Conservation (phyloP, 2,113 vertebrate genomes). For the Rhabdomys dilectus region DNA sequence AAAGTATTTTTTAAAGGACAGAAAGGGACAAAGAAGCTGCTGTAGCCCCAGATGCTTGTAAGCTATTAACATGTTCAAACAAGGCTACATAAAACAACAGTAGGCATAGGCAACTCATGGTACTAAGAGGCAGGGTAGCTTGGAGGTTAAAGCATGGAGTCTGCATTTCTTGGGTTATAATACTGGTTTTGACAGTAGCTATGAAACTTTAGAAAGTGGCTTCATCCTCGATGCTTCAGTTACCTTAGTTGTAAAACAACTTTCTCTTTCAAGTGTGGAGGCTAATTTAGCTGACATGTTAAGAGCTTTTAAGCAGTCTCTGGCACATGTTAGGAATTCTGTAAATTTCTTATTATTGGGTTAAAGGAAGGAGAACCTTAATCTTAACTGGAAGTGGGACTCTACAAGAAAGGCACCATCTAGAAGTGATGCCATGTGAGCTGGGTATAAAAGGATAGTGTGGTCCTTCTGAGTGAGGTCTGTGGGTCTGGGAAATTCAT, state of each 20-base stretch:
- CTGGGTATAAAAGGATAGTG: conserved; percentile 22
- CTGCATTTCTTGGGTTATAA: background rate
- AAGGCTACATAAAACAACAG: background rate
- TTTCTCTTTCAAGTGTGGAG: background rate
- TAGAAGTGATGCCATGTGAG: background rate
- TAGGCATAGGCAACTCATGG: too few relatives aligned
- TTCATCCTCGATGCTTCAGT: background rate
- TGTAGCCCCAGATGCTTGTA: background rate
- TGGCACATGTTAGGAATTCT: background rate
- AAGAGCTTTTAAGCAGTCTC: background rate
- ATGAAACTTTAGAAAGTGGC: background rate
- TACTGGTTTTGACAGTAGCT: background rate
- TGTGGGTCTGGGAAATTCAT: background rate
- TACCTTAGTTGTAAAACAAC: background rate
- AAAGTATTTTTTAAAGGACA: background rate
- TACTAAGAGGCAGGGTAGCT: background rate
- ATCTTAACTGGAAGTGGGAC: background rate
- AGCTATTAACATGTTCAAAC: background rate
- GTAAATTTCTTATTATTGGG: background rate
- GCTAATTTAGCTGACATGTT: background rate
- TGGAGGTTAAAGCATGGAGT: background rate
- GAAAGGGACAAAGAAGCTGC: background rate
- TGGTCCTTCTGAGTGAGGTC: background rate
- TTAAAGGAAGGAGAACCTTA: background rate
- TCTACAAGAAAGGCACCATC: background rate